Evolutionary conservation across 2,888 invertebrate genomes (phyloP), one percentile per base, ranked within the genome.

Genomic region (Hyppa rectilinea): DNA sequence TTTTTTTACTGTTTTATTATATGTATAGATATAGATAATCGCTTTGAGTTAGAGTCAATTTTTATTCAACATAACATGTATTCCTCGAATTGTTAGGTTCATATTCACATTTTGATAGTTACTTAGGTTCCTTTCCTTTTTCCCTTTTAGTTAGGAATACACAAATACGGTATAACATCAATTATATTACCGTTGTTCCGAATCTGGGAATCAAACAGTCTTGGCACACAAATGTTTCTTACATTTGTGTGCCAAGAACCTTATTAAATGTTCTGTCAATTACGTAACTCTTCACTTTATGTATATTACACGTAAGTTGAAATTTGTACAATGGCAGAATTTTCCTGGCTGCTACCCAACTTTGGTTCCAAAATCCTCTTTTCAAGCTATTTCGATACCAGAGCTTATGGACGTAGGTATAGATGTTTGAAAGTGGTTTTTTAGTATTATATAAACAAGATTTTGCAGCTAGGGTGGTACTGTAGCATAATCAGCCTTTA

Each of bases 341-440:
- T 76, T 76, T 80, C 77, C 71, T 82, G 81, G 82, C 82, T 53
- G 29, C 43, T 9, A 49, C 71, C 71, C 81, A 82, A 81, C 38
- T 82, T 63, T 26, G 20, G 55, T 45, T 68, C 62, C 67, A 81
- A 80, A 71, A 82, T 81, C 73, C 80, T 70, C 56, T 76, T 69
- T 71, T 64, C 62, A 52, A 64, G 71, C 60, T 67, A 70, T 81
- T 62, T 72, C 61, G n/a, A 36, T 58, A 59, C 47, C 60, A 65
- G 64, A 70, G 71, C 66, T 70, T 74, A 63, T 64, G 36, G 61
- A 72, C 10, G 2, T 52, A 58, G 14, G 26, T 55, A 55, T 31
- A 53, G 26, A 29, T 64, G 43, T 36, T 6, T 65, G 55, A 14
- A 73, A 73, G 36, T 65, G 73, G 29, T 12, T n/a, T n/a, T n/a